Evolutionary conservation across 2,113 vertebrate species (phyloP).

Genomic region (Paradoxurus hermaphroditus): DNA sequence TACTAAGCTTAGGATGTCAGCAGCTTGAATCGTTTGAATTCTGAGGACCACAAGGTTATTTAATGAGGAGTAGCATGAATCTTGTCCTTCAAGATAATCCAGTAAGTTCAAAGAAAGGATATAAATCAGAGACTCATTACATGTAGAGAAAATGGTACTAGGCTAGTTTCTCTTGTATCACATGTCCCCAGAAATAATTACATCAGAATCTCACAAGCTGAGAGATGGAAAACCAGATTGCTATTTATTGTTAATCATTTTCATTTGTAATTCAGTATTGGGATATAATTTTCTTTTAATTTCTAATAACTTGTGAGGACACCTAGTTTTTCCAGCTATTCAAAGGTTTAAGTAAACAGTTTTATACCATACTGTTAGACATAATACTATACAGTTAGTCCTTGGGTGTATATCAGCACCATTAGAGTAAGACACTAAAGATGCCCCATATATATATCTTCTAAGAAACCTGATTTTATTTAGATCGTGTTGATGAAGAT

Average conservation of each 20-base stretch:
- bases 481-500: background rate
- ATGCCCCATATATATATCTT: background rate
- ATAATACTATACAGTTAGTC: background rate
- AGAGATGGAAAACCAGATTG: background rate
- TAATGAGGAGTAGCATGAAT: background rate
- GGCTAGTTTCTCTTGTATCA: background rate
- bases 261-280: conserved; percentile 16
- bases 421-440: background rate
- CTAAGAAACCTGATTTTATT: conserved; percentile 20
- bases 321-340: conserved; percentile 7
- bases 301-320: conserved; percentile 19
- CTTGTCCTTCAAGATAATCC: background rate
- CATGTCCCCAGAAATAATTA: background rate
- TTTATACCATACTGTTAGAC: background rate
- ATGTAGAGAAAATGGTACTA: background rate
- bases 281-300: conserved; percentile 40
- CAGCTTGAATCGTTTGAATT: background rate
- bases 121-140: background rate
- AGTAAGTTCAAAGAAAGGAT: conserved; percentile 40
- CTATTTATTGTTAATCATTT: background rate
- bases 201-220: background rate
- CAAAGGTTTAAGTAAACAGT: background rate
- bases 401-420: background rate
- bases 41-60: background rate
- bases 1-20: background rate